Conservation (phyloP, 1,140 invertebrate species). For the Drosophila gunungcola region DNA sequence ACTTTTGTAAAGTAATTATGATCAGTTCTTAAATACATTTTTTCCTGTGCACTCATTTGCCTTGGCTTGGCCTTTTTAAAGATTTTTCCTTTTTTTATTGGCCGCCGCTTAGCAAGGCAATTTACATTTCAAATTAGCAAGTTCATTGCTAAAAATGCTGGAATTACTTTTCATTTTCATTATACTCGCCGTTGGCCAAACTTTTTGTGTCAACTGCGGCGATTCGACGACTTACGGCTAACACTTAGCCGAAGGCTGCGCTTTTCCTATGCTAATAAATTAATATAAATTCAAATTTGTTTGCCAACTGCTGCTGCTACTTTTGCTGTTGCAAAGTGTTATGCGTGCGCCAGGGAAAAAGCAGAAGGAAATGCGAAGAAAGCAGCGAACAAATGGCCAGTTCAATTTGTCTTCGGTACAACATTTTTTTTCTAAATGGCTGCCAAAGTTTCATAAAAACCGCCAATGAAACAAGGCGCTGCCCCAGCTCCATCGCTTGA, state of each 20-base stretch:
- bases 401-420: constrained; percentile 45
- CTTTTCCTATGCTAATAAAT: constrained; percentile 82
- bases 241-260: constrained; percentile 51
- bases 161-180: constrained; percentile 82
- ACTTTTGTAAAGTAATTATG: no score
- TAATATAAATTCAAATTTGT: constrained; percentile 84
- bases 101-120: constrained; percentile 61
- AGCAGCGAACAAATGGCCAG: constrained; percentile 46
- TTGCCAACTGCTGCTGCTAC: constrained; percentile 79
- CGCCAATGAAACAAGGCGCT: constrained; percentile 64
- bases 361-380: constrained; percentile 8
- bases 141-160: constrained; percentile 76
- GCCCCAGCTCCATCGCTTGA: constrained; percentile 50
- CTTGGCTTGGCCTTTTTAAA: constrained; percentile 2
- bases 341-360: constrained; percentile 57
- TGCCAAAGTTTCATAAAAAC: constrained; percentile 76
- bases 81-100: constrained; percentile 50
- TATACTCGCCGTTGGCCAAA: constrained; percentile 29
- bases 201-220: constrained; percentile 52
- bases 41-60: constrained; percentile 35
- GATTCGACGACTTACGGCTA: constrained; percentile 15
- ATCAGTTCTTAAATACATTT: no score
- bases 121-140: constrained; percentile 83
- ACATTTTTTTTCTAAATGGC: constrained; percentile 76
- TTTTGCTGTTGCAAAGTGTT: constrained; percentile 64